Conservation (phyloP, 2,113 vertebrate species). For the Aptenodytes patagonicus region DNA sequence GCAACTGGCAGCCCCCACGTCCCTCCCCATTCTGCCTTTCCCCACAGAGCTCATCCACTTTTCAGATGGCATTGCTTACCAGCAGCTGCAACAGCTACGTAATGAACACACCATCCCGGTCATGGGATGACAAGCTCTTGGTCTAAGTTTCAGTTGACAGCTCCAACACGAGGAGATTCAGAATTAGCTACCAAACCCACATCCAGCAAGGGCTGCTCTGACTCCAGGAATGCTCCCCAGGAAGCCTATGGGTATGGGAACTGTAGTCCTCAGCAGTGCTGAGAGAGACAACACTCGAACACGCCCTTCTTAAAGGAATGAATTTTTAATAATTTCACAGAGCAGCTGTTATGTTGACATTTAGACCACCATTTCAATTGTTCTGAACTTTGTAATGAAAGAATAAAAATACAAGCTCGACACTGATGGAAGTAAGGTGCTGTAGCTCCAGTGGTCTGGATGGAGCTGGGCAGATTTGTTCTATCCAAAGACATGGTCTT, state of each 20-base stretch:
- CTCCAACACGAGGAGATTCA: not conserved
- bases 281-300: not conserved
- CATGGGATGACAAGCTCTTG: not conserved
- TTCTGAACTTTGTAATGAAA: not conserved
- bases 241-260: rapidly evolving
- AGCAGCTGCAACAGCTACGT: not conserved
- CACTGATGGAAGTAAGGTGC: not conserved
- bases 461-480: not conserved
- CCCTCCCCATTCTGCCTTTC: not conserved
- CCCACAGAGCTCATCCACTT: not conserved
- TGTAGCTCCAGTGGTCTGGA: not conserved
- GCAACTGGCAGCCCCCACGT: not conserved
- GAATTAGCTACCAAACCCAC: not conserved
- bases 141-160: not conserved
- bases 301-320: not conserved
- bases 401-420: rapidly evolving
- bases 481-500: not conserved
- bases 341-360: not conserved
- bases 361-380: not conserved
- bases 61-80: not conserved
- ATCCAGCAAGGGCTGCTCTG: not conserved
- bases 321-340: not conserved
- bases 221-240: not conserved
- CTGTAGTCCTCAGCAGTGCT: not conserved
- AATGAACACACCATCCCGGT: not conserved